Evolutionary conservation across 2,797 vertebrate species (phyloP).

Genomic region (Delichon dasypus): DNA sequence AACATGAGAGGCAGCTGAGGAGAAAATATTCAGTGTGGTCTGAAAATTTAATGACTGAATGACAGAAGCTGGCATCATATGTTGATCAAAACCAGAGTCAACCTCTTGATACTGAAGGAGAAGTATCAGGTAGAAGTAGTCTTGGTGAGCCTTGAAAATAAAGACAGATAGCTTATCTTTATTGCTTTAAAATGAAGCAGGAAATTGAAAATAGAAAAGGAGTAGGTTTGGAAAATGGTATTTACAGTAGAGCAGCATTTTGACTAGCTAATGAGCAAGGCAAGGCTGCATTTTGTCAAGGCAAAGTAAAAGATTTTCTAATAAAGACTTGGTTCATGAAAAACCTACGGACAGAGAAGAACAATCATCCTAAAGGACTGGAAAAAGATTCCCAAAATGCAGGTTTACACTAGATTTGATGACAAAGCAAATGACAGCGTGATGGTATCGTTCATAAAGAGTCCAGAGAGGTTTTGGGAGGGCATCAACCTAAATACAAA

Average conservation of each 20-base stretch:
- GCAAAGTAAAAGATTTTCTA: not conserved
- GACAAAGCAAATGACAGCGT: not conserved
- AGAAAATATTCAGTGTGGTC: not conserved
- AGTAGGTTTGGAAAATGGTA: not conserved
- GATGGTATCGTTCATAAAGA: not conserved
- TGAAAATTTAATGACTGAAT: not conserved
- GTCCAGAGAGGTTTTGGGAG: not conserved
- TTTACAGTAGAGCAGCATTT: not conserved
- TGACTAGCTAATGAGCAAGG: not conserved
- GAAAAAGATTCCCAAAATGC: not conserved
- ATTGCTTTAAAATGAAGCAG: constrained; percentile 6
- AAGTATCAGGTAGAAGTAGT: constrained; percentile 17
- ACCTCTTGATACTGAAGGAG: constrained; percentile 18
- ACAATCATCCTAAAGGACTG: not conserved
- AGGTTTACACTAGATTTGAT: not conserved
- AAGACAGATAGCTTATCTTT: constrained; percentile 43
- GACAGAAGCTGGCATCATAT: not conserved
- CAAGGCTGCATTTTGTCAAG: not conserved
- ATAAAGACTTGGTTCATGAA: not conserved
- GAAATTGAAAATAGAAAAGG: not conserved
- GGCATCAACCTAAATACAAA: not conserved
- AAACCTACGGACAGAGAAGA: not conserved
- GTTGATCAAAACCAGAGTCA: constrained; percentile 34
- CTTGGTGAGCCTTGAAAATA: constrained; percentile 41
- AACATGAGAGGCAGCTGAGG: not conserved